Evolutionary conservation across 2,888 invertebrate genomes (phyloP), one percentile per base, ranked within the genome.

Genomic region (Leptothorax acervorum): DNA sequence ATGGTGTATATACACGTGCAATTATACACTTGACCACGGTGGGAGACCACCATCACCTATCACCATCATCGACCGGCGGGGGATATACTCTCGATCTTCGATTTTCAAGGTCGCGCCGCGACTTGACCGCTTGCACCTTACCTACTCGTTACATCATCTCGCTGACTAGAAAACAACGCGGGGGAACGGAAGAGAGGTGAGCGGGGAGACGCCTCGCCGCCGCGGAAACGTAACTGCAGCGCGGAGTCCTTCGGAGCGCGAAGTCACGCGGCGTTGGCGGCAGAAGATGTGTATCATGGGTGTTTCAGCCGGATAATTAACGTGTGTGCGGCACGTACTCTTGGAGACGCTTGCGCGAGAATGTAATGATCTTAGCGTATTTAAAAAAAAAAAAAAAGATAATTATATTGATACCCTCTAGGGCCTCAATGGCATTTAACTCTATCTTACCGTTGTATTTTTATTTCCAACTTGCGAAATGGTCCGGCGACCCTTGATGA

Each of bases 51-150:
- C 70, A 57, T 31, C 28, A 76, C 42, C 31, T 31, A 48, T 15
- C 66, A 11, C 18, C 42, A 65, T 8, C 42, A 9, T 8, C 48
- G 3, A 48, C 8, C 66, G 28, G 18, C 66, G 48, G 48, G 35
- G 63, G 18, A 31, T 68, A 81, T 88, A 90, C 91, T 90, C 93
- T 89, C 90, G 90, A 91, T 92, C 90, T 90, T 91, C 79, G 87
- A 90, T 90, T 90, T 91, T 91, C 93, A 93, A 89, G 93, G 93
- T 83, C 35, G 66, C 42, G 42, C n/a, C 60, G 51, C 2, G 65
- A 73, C 78, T 85, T 71, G 74, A 86, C 81, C 84, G 71, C 68
- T 82, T 65, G 55, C 48, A 82, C 79, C 73, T 82, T n/a, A 35
- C 35, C 35, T 35, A 48, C 18, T 60, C 55, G 51, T 83, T 83